Evolutionary conservation across 2,797 vertebrate genomes (phyloP), one percentile per base, ranked within the genome.

Genomic region (Sphenopsis melanotis): DNA sequence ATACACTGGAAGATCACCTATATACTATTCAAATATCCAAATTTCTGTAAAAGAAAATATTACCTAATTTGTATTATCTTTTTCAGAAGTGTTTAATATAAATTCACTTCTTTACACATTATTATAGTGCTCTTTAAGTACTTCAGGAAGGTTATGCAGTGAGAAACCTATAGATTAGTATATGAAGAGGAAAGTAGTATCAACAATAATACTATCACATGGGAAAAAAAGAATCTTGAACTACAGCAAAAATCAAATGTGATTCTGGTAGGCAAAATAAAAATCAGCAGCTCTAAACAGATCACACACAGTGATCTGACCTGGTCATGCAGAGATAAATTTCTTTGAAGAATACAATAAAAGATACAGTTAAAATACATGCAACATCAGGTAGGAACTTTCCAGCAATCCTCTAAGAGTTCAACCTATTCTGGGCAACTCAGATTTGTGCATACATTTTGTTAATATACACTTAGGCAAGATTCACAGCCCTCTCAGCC

Each of bases 251-350:
- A 75, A 79, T 55, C 27, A 68, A 78, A 84, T 22, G 11, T 50
- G 24, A n/a, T 53, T 72, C 63, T 65, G 42, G 39, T 8, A 71
- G 30, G 18, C 18, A 92, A 77, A 94, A 78, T 26, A 72, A 71
- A 82, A 44, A 92, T 55, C 34, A 66, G 41, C 42, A 89, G 56
- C 36, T 77, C 56, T 64, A 75, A 88, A 90, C 6, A 87, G 44
- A 77, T 39, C n/a, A 80, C 9, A 70, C 36, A 80, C 32, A 63
- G 12, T 26, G 42, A 69, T 84, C 5, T 65, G 18, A 82, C 66
- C 30, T 63, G 46, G 41, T 32, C 30, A 63, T 11, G 11, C 12
- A 75, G 61, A 75, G 27, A 63, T 9, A 64, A 92, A 55, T 57
- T 66, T 60, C 64, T 94, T 9, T 20, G 26, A 93, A 80, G n/a